Evolutionary conservation across 2,888 invertebrate genomes (phyloP).

Genomic region (Rutpela maculata): DNA sequence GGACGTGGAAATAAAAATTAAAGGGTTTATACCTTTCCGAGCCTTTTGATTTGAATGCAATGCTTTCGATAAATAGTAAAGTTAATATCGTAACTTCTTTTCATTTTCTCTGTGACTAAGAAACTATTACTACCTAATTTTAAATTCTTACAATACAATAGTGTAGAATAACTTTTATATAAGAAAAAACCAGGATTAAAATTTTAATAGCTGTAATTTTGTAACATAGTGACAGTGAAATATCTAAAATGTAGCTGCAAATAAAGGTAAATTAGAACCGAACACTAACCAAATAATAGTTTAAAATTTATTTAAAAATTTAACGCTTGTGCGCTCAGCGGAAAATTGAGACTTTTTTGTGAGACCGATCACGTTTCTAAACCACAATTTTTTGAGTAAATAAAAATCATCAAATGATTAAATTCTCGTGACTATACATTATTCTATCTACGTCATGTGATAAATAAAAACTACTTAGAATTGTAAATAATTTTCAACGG

Average conservation of each 20-base stretch:
- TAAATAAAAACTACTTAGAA: not conserved
- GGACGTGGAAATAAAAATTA: too few relatives aligned
- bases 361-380: slow-evolving; percentile 14
- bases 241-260: not conserved
- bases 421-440: not conserved
- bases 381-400: slow-evolving; percentile 25
- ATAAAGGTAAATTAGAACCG: not conserved
- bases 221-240: not conserved
- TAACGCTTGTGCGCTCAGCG: slow-evolving; percentile 18
- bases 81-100: too few relatives aligned
- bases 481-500: not conserved
- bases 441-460: not conserved
- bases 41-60: too few relatives aligned
- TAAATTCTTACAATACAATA: too few relatives aligned
- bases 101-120: too few relatives aligned
- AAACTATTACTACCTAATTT: too few relatives aligned
- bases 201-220: not conserved
- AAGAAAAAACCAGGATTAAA: not conserved
- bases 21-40: too few relatives aligned
- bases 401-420: slow-evolving; percentile 5
- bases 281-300: slow-evolving; percentile 23
- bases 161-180: not conserved
- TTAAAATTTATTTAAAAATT: slow-evolving; percentile 20
- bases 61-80: too few relatives aligned
- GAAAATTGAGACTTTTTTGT: slow-evolving; percentile 13